Evolutionary conservation across 1,140 invertebrate genomes (phyloP).

Genomic region (Heliconius melpomene): DNA sequence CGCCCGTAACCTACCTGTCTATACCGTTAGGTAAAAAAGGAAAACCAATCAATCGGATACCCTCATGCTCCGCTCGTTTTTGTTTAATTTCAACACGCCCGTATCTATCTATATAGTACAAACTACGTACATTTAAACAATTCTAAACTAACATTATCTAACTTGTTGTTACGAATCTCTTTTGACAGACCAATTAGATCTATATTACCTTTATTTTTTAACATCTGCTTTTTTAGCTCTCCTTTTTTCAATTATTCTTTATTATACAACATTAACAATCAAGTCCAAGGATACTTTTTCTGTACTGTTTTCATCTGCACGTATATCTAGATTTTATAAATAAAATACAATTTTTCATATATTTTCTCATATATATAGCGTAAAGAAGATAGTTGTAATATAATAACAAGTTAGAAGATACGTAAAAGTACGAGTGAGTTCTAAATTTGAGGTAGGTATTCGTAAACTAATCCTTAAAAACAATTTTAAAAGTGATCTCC

Average conservation of each 20-base stretch:
- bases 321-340: too few relatives aligned
- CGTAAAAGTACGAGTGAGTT: neutral
- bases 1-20: constrained; percentile 36
- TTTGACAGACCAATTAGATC: neutral
- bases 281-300: too few relatives aligned
- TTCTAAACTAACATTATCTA: constrained; percentile 47
- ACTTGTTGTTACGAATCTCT: constrained; percentile 26
- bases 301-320: too few relatives aligned
- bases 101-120: constrained; percentile 34
- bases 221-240: neutral
- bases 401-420: too few relatives aligned
- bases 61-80: constrained; percentile 44
- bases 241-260: neutral
- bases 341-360: too few relatives aligned
- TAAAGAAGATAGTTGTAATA: too few relatives aligned
- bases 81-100: constrained; percentile 54
- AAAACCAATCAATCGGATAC: constrained; percentile 50
- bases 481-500: constrained; percentile 6
- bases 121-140: constrained; percentile 40
- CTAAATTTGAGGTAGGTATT: neutral
- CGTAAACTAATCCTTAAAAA: constrained; percentile 8
- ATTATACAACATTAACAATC: too few relatives aligned
- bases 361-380: neutral
- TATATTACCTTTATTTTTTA: neutral
- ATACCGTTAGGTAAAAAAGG: constrained; percentile 37